Percentiles rank a stretch among this genome's conserved stretches.
These are phyloP conservation scores for Drosophila aldrichi DNA, from an alignment of 2,888 invertebrate genomes.

Conservation along the genomic window DNA sequence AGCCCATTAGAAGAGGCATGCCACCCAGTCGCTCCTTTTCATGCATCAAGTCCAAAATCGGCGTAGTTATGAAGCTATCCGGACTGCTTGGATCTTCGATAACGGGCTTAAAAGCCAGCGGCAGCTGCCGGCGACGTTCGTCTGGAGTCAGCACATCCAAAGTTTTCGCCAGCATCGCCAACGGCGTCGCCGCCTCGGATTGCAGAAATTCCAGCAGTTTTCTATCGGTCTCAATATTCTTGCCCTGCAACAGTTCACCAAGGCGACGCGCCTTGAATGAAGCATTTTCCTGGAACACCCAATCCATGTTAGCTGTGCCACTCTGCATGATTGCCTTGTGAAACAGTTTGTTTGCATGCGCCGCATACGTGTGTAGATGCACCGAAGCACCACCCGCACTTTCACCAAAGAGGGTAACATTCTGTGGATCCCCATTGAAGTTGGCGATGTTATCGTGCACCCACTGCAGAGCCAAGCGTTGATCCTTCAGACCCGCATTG, in stretches of 20 bases:
- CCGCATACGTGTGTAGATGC: constrained; percentile 80
- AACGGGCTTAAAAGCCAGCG: constrained; percentile 80
- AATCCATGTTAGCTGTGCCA: constrained; percentile 83
- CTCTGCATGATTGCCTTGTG: constrained; percentile 84
- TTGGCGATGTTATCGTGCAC: constrained; percentile 85
- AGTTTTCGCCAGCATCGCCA: constrained; percentile 48
- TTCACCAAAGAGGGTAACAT: constrained; percentile 84
- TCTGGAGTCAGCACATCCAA: constrained; percentile 69
- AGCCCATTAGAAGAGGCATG: constrained; percentile 86
- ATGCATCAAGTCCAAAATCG: constrained; percentile 86
- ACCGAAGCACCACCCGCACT: constrained; percentile 83
- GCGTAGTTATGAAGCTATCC: constrained; percentile 74
- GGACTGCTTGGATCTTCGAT: constrained; percentile 73
- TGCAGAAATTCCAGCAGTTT: constrained; percentile 65
- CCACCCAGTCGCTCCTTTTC: constrained; percentile 82
- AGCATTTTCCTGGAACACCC: constrained; percentile 80
- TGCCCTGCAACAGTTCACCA: constrained; percentile 73
- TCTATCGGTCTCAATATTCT: constrained; percentile 38
- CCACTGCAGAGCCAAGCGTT: constrained; percentile 86
- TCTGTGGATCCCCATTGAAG: constrained; percentile 85
- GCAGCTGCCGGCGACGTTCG: constrained; percentile 78
- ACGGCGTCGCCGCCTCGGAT: constrained; percentile 64
- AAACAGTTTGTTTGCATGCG: constrained; percentile 79
- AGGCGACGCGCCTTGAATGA: constrained; percentile 68
- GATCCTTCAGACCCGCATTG: constrained; percentile 84